Evolutionary conservation across 1,140 invertebrate genomes (phyloP), one percentile per base, ranked within the genome.

Genomic region (Melitaea cinxia): DNA sequence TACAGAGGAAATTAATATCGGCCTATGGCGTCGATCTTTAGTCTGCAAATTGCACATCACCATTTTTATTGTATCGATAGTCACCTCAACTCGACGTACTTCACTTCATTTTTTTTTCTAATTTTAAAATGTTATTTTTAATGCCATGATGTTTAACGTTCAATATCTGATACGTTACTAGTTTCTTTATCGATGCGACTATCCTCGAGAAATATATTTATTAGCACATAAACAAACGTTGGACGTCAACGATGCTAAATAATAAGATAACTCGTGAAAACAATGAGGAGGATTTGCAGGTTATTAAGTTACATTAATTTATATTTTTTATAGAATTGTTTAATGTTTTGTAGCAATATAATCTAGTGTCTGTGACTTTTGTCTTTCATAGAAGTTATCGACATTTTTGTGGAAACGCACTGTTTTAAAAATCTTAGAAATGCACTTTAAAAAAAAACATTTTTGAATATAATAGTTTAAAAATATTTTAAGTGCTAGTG

Each of bases 201-300:
- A 19, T 53, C 14, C 24, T n/a, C 28, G 50, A 4, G 14, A 4
- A n/a, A 30, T 21, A 23, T 35, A 56, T 39, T 28, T 33, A 62
- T 63, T 63, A 63, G 52, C 60, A 55, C 52, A 47, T 63, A 24
- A 49, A 15, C 35, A 19, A 45, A 26, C 19, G 50, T 21, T 12
- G 19, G 33, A 30, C 52, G 52, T 49, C 52, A 55, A 49, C 15
- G 17, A 53, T 55, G 68, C 57, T 70, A 70, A 70, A 60, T 64
- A 68, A 68, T 64, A 28, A 70, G 50, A 60, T 26, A 54, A 55
- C 35, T 65, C 12, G 6, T n/a, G 23, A 57, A 70, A 61, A 65
- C 52, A 61, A 61, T 54, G 52, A 47, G 5, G 21, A 26, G 52
- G 42, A 42, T 57, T 57, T 30, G 33, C 47, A 17, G 39, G 42